A percentile compares a stretch with the other conserved stretches of the same genome.
phyloP scores from a whole-genome alignment of 2,888 invertebrate genomes.

The Diarsia brunnea region DNA sequence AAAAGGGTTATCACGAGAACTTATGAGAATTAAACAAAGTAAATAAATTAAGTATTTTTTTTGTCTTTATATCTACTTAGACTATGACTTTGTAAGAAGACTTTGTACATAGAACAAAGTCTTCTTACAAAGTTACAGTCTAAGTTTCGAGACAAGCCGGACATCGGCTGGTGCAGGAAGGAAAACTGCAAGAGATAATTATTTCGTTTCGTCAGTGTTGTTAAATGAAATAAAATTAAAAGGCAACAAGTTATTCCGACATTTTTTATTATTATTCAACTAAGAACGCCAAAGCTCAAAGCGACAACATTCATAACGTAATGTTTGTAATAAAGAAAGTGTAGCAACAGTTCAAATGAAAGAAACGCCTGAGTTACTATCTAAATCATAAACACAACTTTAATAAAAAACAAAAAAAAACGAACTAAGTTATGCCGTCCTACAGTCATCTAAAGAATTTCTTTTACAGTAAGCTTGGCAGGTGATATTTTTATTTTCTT shows the following conservation, averaged over 20 bases:
- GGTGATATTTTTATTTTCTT: slow-evolving; percentile 75
- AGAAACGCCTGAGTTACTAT: slow-evolving; percentile 31
- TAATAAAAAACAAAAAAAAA: slow-evolving; percentile 33
- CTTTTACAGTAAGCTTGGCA: slow-evolving; percentile 61
- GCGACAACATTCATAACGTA: slow-evolving; percentile 15
- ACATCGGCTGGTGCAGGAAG: neutral
- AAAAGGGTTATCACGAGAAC: neutral
- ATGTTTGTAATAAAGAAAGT: slow-evolving; percentile 15
- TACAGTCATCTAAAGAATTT: slow-evolving; percentile 55
- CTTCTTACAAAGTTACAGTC: no score
- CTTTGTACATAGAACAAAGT: no score
- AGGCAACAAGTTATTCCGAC: neutral
- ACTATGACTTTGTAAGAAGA: no score
- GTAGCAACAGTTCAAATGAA: slow-evolving; percentile 25
- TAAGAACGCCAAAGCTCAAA: neutral
- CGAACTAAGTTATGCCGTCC: slow-evolving; percentile 48
- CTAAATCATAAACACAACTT: slow-evolving; percentile 43
- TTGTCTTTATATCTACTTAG: no score
- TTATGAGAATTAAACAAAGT: neutral
- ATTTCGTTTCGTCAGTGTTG: neutral
- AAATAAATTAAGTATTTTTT: neutral
- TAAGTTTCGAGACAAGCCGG: neutral
- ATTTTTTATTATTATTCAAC: slow-evolving; percentile 21
- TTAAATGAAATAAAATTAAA: neutral
- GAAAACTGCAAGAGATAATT: neutral